phyloP scores from a whole-genome alignment of 1,140 invertebrate genomes.

The Trinorchestia longiramus region DNA sequence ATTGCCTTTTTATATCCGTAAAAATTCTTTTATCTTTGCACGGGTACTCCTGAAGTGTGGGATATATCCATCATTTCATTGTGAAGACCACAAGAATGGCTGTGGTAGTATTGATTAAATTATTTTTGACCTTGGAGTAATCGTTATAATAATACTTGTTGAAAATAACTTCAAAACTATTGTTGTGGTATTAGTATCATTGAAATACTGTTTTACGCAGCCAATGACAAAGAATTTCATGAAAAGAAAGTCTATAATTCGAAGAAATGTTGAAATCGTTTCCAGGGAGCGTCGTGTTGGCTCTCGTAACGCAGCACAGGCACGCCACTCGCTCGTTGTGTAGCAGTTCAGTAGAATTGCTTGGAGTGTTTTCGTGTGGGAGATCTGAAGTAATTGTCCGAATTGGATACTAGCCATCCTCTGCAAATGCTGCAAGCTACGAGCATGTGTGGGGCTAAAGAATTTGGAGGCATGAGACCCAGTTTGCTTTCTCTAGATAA shows the following conservation, averaged over 20 bases:
- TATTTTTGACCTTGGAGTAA: no score
- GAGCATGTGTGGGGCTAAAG: not conserved
- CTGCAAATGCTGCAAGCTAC: not conserved
- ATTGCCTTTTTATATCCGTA: no score
- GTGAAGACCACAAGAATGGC: no score
- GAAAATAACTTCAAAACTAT: no score
- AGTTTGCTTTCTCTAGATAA: not conserved
- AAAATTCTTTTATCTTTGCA: no score
- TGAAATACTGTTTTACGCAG: no score
- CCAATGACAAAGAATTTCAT: no score
- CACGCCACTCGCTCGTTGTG: not conserved
- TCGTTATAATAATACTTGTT: no score
- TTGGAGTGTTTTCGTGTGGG: not conserved
- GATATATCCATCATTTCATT: no score
- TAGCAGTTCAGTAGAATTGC: not conserved
- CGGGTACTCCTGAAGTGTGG: no score
- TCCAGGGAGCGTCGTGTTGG: not conserved
- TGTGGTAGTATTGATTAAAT: no score
- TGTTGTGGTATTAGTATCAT: no score
- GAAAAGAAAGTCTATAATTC: not conserved
- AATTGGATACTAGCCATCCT: not conserved
- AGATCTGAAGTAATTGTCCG: not conserved
- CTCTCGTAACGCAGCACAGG: not conserved
- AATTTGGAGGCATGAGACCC: not conserved
- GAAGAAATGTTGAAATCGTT: not conserved